These are phyloP conservation scores for Pampusana beccarii DNA, from an alignment of 2,113 vertebrate species.

Conservation along the genomic window DNA sequence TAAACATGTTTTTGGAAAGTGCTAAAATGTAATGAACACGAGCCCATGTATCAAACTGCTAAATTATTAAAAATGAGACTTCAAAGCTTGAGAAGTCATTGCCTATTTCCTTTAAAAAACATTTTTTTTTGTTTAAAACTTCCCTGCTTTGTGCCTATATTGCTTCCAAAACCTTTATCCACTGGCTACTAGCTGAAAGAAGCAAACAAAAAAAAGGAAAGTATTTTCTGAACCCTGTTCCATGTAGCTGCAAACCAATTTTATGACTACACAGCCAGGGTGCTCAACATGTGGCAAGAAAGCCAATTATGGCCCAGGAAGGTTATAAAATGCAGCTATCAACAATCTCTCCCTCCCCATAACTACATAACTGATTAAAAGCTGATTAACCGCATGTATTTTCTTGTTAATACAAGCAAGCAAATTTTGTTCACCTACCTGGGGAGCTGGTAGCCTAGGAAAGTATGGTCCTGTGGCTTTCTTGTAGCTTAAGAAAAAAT, in stretches of 20 bases:
- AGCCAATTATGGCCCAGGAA: background rate
- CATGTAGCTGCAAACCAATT: background rate
- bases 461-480: background rate
- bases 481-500: background rate
- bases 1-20: background rate
- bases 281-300: background rate
- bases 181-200: background rate
- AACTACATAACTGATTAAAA: background rate
- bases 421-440: background rate
- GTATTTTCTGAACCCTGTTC: background rate
- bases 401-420: background rate
- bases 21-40: background rate
- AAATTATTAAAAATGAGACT: background rate
- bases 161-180: background rate
- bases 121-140: background rate
- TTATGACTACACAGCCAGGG: background rate
- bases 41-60: background rate
- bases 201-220: background rate
- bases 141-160: background rate
- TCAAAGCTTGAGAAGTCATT: background rate
- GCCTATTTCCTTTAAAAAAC: background rate
- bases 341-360: background rate
- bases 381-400: background rate
- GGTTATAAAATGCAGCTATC: background rate
- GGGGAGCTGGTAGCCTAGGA: background rate